phyloP scores from a whole-genome alignment of 2,888 invertebrate genomes.

The Eupithecia pulchellata region DNA sequence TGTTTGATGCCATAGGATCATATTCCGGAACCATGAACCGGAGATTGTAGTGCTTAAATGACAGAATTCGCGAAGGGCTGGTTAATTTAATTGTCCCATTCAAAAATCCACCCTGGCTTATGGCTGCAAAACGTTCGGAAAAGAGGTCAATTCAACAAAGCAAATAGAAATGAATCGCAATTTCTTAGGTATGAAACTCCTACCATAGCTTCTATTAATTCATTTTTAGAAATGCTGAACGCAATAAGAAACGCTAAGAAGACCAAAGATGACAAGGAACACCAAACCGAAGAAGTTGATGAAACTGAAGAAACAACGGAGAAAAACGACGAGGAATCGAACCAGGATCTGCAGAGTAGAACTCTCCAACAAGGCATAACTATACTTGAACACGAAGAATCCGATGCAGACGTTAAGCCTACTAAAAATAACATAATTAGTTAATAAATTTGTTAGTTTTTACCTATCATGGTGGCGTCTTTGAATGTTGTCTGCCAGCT shows the following conservation, averaged over 20 bases:
- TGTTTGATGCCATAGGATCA: too few relatives aligned
- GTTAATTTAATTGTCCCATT: too few relatives aligned
- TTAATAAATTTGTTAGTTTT: neutral
- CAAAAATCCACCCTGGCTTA: too few relatives aligned
- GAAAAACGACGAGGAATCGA: neutral
- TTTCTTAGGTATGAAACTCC: too few relatives aligned
- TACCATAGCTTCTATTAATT: neutral
- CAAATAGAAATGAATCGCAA: too few relatives aligned
- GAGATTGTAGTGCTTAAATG: too few relatives aligned
- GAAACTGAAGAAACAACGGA: neutral
- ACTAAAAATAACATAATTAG: neutral
- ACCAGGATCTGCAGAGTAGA: conserved; percentile 24
- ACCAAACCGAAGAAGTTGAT: conserved; percentile 36
- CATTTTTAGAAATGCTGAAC: conserved; percentile 67
- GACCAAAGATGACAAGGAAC: conserved; percentile 53
- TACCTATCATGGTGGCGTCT: neutral
- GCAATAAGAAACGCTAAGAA: conserved; percentile 72
- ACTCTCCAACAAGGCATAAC: too few relatives aligned
- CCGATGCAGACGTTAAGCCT: neutral
- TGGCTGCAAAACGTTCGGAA: too few relatives aligned
- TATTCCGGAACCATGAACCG: too few relatives aligned
- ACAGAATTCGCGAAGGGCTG: too few relatives aligned
- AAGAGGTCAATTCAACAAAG: too few relatives aligned
- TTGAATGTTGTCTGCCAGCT: neutral
- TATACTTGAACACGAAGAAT: neutral